Evolutionary conservation across 35 echinoderm and acorn worm genomes (phyloP).

Genomic region (Ptychodera flava): DNA sequence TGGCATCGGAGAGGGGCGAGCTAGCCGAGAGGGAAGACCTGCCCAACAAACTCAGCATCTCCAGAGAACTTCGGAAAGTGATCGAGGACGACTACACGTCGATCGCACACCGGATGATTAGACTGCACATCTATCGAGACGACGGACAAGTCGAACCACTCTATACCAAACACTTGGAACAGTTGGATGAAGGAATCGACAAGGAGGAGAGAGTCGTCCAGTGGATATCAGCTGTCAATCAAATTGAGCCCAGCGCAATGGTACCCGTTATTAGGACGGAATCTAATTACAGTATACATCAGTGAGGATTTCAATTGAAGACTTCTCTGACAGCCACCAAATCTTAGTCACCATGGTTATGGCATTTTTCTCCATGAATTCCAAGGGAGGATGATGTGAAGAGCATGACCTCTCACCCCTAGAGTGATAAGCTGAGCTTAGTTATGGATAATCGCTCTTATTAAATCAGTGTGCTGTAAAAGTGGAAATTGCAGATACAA

Average conservation of each 20-base stretch:
- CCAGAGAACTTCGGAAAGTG: background rate
- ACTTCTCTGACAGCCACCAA: too few relatives aligned
- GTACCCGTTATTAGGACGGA: background rate
- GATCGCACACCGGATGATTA: background rate
- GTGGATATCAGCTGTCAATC: background rate
- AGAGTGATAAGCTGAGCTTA: too few relatives aligned
- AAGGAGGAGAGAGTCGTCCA: background rate
- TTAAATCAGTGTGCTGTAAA: too few relatives aligned
- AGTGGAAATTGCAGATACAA: too few relatives aligned
- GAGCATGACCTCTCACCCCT: too few relatives aligned
- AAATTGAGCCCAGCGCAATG: background rate
- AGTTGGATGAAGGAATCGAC: background rate
- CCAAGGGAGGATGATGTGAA: too few relatives aligned
- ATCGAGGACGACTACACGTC: background rate
- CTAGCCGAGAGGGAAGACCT: background rate
- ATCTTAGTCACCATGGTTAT: too few relatives aligned
- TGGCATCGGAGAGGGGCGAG: background rate
- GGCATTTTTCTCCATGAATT: too few relatives aligned
- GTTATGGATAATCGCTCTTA: too few relatives aligned
- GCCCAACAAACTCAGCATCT: background rate
- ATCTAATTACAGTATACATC: too few relatives aligned
- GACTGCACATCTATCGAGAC: background rate
- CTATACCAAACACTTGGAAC: background rate
- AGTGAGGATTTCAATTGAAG: too few relatives aligned
- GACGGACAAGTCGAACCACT: background rate